Base-by-base conservation (phyloP, 2,888 invertebrate species). In the Philereme vetulata region DNA sequence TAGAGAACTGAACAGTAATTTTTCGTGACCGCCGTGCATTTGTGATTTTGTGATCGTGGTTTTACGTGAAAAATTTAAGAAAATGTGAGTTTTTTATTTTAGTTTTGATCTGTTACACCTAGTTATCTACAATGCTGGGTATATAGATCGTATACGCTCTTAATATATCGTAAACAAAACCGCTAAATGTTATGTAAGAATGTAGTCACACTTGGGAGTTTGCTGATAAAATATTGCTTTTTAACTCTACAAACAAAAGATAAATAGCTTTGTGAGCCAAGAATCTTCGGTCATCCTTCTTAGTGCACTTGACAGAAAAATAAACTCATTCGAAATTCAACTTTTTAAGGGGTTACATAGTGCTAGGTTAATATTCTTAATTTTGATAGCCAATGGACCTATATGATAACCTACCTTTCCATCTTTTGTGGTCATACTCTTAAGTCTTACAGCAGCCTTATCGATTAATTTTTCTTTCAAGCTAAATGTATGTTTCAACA, bases 101-200 rank as follows among this genome's bases (percentile, higher is more conserved):
- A 21, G 21, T 21, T 21, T 21, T 21, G 21, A 21, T 21, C 21
- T 21, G 21, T 21, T 21, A 21, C 21, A 21, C 21, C 21, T 21
- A 21, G 2, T 21, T 21, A 21, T 21, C 21, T 21, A 21, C 21
- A 21, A 21, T 21, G 21, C 21, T 21, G 21, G 21, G 21, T 21
- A 21, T 21, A 21, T 2, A 21, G 21, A 21, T 32, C n/a, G 9
- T 11, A 33, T 3, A 33, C 5, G 5, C 33, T 5, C 11, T n/a
- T 4, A 8, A 38, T 3, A 32, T 32, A 11, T 9, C 2, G n/a
- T 11, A 38, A 57, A 54, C 44, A 51, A 53, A 10, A 46, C 38
- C 38, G 11, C 34, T 48, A 67, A 67, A 60, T 75, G 73, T 79
- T 79, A 79, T 78, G 77, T 79, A 80, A 80, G 77, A 71, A 68